Conservation (phyloP, 2,888 invertebrate species). For the Hypena proboscidalis region DNA sequence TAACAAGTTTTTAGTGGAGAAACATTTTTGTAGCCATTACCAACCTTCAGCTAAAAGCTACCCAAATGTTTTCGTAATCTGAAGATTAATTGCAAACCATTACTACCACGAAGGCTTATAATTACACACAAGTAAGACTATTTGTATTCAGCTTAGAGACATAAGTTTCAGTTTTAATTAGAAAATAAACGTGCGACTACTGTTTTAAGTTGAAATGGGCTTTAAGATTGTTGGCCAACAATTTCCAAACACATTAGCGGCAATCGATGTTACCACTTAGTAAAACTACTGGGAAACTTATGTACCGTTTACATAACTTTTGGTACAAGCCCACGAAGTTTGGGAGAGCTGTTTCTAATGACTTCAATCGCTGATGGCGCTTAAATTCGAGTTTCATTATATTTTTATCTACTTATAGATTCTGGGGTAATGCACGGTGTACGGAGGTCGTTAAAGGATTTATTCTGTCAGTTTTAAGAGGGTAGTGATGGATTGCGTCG, state of each 20-base stretch:
- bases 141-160: slow-evolving; percentile 30
- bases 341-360: slow-evolving; percentile 54
- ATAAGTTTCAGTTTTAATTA: slow-evolving; percentile 41
- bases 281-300: slow-evolving; percentile 51
- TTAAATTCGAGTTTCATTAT: slow-evolving; percentile 36
- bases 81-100: too few relatives aligned
- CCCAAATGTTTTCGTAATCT: too few relatives aligned
- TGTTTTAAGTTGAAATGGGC: slow-evolving; percentile 39
- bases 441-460: not conserved
- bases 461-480: not conserved
- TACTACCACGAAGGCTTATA: too few relatives aligned
- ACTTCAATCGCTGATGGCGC: slow-evolving; percentile 52
- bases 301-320: slow-evolving; percentile 47
- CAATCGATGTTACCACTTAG: slow-evolving; percentile 51
- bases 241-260: slow-evolving; percentile 48
- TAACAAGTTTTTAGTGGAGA: too few relatives aligned
- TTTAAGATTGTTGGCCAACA: slow-evolving; percentile 45
- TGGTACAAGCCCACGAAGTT: slow-evolving; percentile 40
- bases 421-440: slow-evolving; percentile 2
- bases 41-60: too few relatives aligned
- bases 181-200: slow-evolving; percentile 36
- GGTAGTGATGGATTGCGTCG: too few relatives aligned
- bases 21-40: too few relatives aligned
- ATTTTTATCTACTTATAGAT: slow-evolving; percentile 30
- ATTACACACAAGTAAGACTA: slow-evolving; percentile 15